phyloP scores from a whole-genome alignment of 1,140 invertebrate genomes.

The Goniozus legneri region DNA sequence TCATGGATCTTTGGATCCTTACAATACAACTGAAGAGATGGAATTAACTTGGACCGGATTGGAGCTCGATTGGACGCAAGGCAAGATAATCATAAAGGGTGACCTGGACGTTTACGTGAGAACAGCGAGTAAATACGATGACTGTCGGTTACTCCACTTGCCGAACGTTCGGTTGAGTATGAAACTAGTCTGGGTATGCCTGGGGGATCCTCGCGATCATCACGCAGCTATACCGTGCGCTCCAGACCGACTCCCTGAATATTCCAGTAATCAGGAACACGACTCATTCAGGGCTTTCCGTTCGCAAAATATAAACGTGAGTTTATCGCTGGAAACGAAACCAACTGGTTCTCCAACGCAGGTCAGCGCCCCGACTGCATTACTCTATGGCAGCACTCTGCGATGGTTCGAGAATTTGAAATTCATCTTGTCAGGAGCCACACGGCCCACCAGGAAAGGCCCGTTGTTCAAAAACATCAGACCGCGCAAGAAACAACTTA shows the following conservation, averaged over 20 bases:
- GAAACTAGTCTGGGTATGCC: slow-evolving; percentile 86
- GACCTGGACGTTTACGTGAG: slow-evolving; percentile 80
- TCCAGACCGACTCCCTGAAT: slow-evolving; percentile 94
- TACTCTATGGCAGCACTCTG: slow-evolving; percentile 89
- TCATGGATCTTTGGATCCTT: slow-evolving; percentile 94
- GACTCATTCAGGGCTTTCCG: slow-evolving; percentile 89
- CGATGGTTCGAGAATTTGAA: slow-evolving; percentile 95
- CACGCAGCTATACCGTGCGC: slow-evolving; percentile 95
- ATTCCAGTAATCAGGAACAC: slow-evolving; percentile 90
- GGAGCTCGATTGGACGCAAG: slow-evolving; percentile 94
- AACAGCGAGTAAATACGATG: slow-evolving; percentile 98
- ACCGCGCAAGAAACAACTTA: slow-evolving; percentile 85
- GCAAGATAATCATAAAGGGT: slow-evolving; percentile 56
- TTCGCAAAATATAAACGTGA: slow-evolving; percentile 88
- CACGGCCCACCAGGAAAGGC: slow-evolving; percentile 88
- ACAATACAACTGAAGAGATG: slow-evolving; percentile 99
- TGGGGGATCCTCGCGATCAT: slow-evolving; percentile 93
- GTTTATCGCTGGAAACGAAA: slow-evolving; percentile 86
- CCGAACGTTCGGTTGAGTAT: slow-evolving; percentile 84
- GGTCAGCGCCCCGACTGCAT: slow-evolving; percentile 69
- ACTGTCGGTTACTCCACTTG: slow-evolving; percentile 86
- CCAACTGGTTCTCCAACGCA: slow-evolving; percentile 58
- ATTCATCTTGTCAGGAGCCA: slow-evolving; percentile 92
- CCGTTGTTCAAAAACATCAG: slow-evolving; percentile 80
- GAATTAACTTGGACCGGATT: slow-evolving; percentile 92